Conservation (phyloP, 2,797 vertebrate genomes). For the Denticeps clupeoides region DNA sequence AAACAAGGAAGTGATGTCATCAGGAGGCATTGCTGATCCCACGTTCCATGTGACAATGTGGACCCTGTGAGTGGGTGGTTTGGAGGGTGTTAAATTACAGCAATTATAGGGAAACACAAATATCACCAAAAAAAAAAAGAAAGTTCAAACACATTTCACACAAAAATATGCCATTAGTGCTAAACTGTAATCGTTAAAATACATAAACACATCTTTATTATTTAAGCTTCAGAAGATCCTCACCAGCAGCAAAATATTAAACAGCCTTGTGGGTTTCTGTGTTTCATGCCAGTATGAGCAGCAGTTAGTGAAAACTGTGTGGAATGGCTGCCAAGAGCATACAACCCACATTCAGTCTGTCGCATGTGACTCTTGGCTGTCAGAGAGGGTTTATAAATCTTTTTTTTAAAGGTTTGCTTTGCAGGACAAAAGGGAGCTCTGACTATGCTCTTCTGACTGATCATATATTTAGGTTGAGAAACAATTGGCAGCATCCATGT, state of each 20-base stretch:
- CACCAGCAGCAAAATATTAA: constrained; percentile 8
- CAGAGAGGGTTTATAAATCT: too few relatives aligned
- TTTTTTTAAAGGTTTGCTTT: too few relatives aligned
- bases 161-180: too few relatives aligned
- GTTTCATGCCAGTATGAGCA: constrained; percentile 7
- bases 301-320: constrained; percentile 17
- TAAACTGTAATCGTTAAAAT: too few relatives aligned
- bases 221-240: too few relatives aligned
- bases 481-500: too few relatives aligned
- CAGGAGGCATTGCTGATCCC: constrained; percentile 84
- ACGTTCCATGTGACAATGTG: constrained; percentile 95
- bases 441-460: too few relatives aligned
- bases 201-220: too few relatives aligned
- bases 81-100: constrained; percentile 1
- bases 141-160: too few relatives aligned
- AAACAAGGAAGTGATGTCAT: constrained; percentile 82
- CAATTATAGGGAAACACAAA: not conserved
- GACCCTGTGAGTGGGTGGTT: constrained; percentile 54
- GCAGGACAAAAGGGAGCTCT: too few relatives aligned
- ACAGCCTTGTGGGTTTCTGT: constrained; percentile 11
- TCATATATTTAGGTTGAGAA: too few relatives aligned
- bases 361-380: not conserved
- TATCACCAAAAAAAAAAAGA: not conserved
- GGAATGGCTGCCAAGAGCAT: constrained; percentile 31
- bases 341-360: constrained; percentile 19